Evolutionary conservation across 2,113 vertebrate genomes (phyloP).

Genomic region (Ameiurus melas): DNA sequence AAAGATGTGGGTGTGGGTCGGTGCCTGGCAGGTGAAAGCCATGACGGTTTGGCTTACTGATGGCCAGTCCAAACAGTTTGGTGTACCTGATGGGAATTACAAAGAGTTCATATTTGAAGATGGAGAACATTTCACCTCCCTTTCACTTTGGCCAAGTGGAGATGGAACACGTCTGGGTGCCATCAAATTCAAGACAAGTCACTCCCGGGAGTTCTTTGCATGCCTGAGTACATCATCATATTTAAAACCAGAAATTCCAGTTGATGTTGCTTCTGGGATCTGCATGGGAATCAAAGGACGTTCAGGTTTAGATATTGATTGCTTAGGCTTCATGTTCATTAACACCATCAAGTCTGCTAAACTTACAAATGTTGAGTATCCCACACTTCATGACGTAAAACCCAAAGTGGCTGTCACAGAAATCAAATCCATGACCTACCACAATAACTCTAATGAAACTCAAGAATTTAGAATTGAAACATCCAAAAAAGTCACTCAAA

Average conservation of each 20-base stretch:
- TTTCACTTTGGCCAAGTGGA: constrained; percentile 53
- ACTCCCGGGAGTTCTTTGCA: constrained; percentile 28
- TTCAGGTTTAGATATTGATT: constrained; percentile 17
- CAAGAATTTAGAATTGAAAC: constrained; percentile 29
- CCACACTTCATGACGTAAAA: constrained; percentile 29
- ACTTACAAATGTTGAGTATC: constrained; percentile 34
- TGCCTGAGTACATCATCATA: not conserved
- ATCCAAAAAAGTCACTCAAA: constrained; percentile 39
- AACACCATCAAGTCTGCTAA: constrained; percentile 41
- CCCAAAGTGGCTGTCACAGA: constrained; percentile 30
- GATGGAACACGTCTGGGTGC: constrained; percentile 47
- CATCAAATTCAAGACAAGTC: constrained; percentile 51
- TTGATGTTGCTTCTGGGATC: constrained; percentile 49
- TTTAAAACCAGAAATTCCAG: constrained; percentile 36
- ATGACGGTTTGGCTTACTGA: constrained; percentile 43
- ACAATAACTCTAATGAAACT: not conserved
- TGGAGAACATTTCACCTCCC: constrained; percentile 49
- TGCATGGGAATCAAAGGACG: constrained; percentile 49
- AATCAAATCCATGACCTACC: constrained; percentile 35
- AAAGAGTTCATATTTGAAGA: constrained; percentile 41
- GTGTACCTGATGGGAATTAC: not conserved
- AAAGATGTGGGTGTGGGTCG: constrained; percentile 44
- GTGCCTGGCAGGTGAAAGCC: constrained; percentile 22
- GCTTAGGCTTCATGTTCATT: constrained; percentile 54
- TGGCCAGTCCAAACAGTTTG: constrained; percentile 1